Base-by-base conservation (phyloP, 2,797 vertebrate species). In the Tragelaphus eurycerus region DNA sequence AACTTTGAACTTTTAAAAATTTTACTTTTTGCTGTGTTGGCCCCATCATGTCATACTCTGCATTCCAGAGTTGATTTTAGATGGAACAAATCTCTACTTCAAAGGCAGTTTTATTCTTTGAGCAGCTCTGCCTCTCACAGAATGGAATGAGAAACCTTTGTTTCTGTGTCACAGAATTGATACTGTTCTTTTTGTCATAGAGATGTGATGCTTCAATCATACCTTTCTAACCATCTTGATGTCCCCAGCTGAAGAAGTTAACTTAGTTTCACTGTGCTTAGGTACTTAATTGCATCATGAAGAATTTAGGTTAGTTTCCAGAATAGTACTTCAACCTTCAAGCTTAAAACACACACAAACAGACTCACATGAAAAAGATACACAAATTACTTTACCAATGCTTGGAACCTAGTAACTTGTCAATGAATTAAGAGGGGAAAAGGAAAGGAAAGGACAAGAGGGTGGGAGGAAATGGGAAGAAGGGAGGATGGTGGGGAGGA, bases 71-170 rank as follows among this genome's bases (percentile, higher is more conserved):
- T 57, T 87, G 84, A 96, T 79, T 27, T 90, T 71, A 95, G 89
- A 87, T 62, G 79, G 55, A 97, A 64, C 78, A 31, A 92, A 83
- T 27, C 48, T 29, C 6, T n/a, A 54, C 74, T 97, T 97, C 93
- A 97, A 97, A 95, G 74, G n/a, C 52, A 90, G 85, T 87, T 96
- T 97, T 96, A 93, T 97, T 98, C 95, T 95, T n/a, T 6, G 43
- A 59, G 25, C 79, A 90, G 78, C 62, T 84, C 27, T 95, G 92
- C n/a, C 87, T 81, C 71, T 59, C 83, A 38, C n/a, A 55, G 76
- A 84, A 60, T 17, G 54, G 71, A 93, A 85, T 55, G 82, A 97
- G 82, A 95, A 96, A 84, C 31, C 55, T 92, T 81, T 79, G 86
- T 96, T 97, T 97, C 85, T 89, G 62, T 87, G 83, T 86, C 88